Conservation (phyloP, 2,888 invertebrate species). For the Mimumesa dahlbomi region DNA sequence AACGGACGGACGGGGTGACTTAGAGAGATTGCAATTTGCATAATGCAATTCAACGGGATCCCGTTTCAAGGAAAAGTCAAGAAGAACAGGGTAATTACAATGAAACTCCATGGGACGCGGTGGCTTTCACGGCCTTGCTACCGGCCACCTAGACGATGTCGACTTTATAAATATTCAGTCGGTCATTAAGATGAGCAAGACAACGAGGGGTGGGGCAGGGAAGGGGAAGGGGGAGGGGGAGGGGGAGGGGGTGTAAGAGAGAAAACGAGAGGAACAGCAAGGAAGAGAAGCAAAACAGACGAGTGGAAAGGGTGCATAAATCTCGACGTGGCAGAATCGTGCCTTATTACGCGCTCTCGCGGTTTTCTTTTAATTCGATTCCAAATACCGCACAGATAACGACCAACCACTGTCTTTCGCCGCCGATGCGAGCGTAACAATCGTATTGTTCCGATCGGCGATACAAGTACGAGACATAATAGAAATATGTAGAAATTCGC, state of each 20-base stretch:
- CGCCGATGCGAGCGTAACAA: too few species aligned
- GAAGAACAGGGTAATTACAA: slow-evolving; percentile 80
- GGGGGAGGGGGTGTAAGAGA: not conserved
- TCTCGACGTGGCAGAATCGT: slow-evolving; percentile 58
- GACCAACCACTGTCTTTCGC: too few species aligned
- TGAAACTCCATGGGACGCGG: slow-evolving; percentile 78
- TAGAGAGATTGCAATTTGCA: slow-evolving; percentile 79
- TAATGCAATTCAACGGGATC: slow-evolving; percentile 78
- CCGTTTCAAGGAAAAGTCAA: slow-evolving; percentile 77
- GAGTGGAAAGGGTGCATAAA: slow-evolving; percentile 65
- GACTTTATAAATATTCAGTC: slow-evolving; percentile 79
- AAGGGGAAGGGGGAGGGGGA: slow-evolving; percentile 4
- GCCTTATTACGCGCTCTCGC: slow-evolving; percentile 57
- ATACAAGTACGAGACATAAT: too few species aligned
- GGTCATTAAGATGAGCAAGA: slow-evolving; percentile 67
- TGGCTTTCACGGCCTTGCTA: slow-evolving; percentile 70
- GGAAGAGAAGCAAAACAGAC: slow-evolving; percentile 1
- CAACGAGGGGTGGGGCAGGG: slow-evolving; percentile 1
- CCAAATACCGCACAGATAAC: slow-evolving; percentile 59
- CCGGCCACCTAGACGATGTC: slow-evolving; percentile 70
- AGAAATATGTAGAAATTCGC: too few species aligned
- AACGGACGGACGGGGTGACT: slow-evolving; percentile 69
- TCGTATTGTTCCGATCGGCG: too few species aligned
- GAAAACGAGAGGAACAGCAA: not conserved
- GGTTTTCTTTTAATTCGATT: slow-evolving; percentile 72